Evolutionary conservation across 2,113 vertebrate species (phyloP), one percentile per base, ranked within the genome.

Genomic region (Micronisus gabar): DNA sequence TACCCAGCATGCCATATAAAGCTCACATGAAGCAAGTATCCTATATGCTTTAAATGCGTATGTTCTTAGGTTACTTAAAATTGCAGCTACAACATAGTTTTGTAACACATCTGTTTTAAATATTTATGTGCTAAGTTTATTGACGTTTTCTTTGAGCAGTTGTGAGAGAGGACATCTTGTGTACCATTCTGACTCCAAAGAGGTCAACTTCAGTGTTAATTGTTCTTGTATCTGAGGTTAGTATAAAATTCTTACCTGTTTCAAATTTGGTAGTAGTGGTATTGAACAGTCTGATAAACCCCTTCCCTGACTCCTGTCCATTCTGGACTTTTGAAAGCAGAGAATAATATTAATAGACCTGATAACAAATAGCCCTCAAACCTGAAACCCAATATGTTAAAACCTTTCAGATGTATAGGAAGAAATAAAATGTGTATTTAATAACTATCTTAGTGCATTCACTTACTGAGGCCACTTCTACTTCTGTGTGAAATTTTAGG

Each of bases 261-360:
- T 68, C 43, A 58, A 50, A 70, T 78, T 66, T 86, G 18, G 10
- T 76, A 72, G n/a, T 5, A 83, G 40, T 75, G 18, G 1, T 58
- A 32, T 53, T 65, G 22, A 87, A 75, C 10, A 50, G 15, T 40
- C 38, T 84, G 32, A 18, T 47, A 74, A 90, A 70, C 0, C 2
- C 2, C 8, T 82, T 96, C 56, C 21, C 34, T 43, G 16, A 70
- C 23, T 88, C 36, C 13, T 86, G 13, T 66, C 29, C 32, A 32
- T 88, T 75, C 36, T 70, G 36, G 91, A 80, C 34, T 90, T 95
- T 27, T 63, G 55, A 92, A 88, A 76, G 16, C 53, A 73, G 53
- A 85, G 34, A 79, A 48, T 30, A 59, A 8, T 65, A 36, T 61
- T 65, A 76, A 81, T 55, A 68, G 88, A 48, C 1, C 3, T 40